Evolutionary conservation across 2,113 vertebrate genomes (phyloP).

Genomic region (Pyrgilauda ruficollis): DNA sequence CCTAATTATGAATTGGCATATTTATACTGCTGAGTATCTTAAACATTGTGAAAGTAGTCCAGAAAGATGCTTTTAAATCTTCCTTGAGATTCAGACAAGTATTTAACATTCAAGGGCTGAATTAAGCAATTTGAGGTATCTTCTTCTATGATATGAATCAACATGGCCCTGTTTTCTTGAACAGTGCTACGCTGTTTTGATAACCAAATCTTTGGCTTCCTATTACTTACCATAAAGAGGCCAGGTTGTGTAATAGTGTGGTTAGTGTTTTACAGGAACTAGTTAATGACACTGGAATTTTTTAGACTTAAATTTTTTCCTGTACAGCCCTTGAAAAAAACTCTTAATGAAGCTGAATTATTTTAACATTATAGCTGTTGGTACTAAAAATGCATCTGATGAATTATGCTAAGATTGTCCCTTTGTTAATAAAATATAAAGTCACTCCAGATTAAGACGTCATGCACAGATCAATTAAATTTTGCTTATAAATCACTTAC

Average conservation of each 20-base stretch:
- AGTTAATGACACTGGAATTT: conserved; percentile 7
- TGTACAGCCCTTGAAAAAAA: conserved; percentile 21
- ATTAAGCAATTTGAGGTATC: neutral
- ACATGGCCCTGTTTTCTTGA: neutral
- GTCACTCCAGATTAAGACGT: conserved; percentile 14
- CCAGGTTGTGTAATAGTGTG: conserved; percentile 8
- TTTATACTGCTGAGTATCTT: neutral
- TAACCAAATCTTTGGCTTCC: neutral
- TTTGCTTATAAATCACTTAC: conserved; percentile 34
- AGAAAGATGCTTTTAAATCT: neutral
- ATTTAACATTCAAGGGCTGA: conserved; percentile 7
- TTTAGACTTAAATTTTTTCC: conserved; percentile 23
- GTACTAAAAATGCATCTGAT: conserved; percentile 10
- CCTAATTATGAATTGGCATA: neutral
- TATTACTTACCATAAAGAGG: conserved; percentile 8
- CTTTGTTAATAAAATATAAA: conserved; percentile 12
- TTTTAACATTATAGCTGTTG: conserved; percentile 53
- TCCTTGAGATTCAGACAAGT: neutral
- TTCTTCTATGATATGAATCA: neutral
- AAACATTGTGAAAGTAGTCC: neutral
- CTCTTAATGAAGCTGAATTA: conserved; percentile 25
- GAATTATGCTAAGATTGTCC: conserved; percentile 46
- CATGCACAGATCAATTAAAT: neutral
- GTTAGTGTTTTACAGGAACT: conserved; percentile 39
- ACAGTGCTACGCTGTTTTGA: neutral